Evolutionary conservation across 1,140 invertebrate species (phyloP).

Genomic region (Leptinotarsa lineolata): DNA sequence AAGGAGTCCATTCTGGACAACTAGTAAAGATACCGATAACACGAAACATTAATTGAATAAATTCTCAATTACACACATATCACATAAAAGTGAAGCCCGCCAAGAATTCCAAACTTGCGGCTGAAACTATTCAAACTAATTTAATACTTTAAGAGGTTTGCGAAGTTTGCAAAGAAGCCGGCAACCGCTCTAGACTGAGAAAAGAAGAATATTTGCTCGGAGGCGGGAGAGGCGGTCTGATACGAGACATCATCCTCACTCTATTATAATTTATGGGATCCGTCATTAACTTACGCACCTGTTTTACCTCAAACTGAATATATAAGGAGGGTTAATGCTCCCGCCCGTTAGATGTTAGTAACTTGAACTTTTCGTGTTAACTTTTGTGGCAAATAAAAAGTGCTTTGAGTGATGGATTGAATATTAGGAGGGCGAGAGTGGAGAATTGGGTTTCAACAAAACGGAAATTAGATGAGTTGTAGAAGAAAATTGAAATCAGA

Average conservation of each 20-base stretch:
- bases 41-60: not conserved
- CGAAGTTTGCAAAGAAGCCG: not conserved
- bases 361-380: slow-evolving; percentile 8
- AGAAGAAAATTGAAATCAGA: too few species aligned
- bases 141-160: not conserved
- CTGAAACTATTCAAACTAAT: not conserved
- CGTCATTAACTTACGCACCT: slow-evolving; percentile 35
- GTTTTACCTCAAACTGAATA: slow-evolving; percentile 35
- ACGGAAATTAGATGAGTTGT: too few species aligned
- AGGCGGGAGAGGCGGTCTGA: slow-evolving; percentile 18
- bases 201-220: not conserved
- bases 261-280: slow-evolving; percentile 36
- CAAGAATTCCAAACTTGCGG: not conserved
- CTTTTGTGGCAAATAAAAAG: not conserved
- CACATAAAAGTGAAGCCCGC: not conserved
- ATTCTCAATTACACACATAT: not conserved
- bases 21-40: not conserved
- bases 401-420: not conserved
- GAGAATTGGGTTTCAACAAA: too few species aligned
- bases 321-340: slow-evolving; percentile 22
- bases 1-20: too few species aligned
- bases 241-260: slow-evolving; percentile 33
- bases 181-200: not conserved
- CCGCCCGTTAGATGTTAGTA: slow-evolving; percentile 31
- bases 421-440: too few species aligned